phyloP scores from a whole-genome alignment of 2,797 vertebrate species.

The Zenarchopterus dispar region DNA sequence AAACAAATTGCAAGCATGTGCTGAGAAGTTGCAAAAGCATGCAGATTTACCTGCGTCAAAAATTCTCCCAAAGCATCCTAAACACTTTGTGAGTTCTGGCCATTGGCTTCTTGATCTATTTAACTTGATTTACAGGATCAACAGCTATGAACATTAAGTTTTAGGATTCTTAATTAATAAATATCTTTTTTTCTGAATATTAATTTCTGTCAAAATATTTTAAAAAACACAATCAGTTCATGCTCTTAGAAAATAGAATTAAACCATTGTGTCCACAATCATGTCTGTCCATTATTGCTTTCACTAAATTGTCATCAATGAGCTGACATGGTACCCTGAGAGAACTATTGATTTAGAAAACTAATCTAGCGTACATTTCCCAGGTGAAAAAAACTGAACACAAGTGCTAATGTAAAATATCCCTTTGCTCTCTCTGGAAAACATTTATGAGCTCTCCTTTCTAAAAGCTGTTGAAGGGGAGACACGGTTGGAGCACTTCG shows the following conservation, averaged over 20 bases:
- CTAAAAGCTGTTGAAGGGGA: slow-evolving; percentile 62
- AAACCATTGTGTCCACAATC: neutral
- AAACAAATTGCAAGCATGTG: slow-evolving; percentile 78
- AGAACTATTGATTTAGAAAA: slow-evolving; percentile 70
- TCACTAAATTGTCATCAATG: slow-evolving; percentile 47
- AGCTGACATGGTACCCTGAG: slow-evolving; percentile 45
- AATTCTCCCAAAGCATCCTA: slow-evolving; percentile 46
- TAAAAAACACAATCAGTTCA: no score
- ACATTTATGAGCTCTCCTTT: slow-evolving; percentile 67
- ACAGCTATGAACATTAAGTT: slow-evolving; percentile 12
- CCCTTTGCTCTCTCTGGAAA: slow-evolving; percentile 64
- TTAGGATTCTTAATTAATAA: slow-evolving; percentile 6
- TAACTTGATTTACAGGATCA: slow-evolving; percentile 18
- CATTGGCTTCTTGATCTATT: slow-evolving; percentile 20
- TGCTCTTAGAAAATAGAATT: neutral
- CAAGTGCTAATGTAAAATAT: slow-evolving; percentile 72
- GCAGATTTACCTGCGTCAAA: slow-evolving; percentile 45
- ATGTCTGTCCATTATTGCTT: slow-evolving; percentile 6
- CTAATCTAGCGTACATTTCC: slow-evolving; percentile 57
- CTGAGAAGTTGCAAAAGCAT: slow-evolving; percentile 35
- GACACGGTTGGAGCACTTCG: slow-evolving; percentile 56
- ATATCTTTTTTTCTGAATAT: slow-evolving; percentile 18
- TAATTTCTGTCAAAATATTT: neutral
- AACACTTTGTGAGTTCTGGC: slow-evolving; percentile 5
- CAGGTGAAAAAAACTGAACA: slow-evolving; percentile 48